Evolutionary conservation across 53 echinoderm and acorn worm species (phyloP).

Genomic region (Paracentrotus lividus): DNA sequence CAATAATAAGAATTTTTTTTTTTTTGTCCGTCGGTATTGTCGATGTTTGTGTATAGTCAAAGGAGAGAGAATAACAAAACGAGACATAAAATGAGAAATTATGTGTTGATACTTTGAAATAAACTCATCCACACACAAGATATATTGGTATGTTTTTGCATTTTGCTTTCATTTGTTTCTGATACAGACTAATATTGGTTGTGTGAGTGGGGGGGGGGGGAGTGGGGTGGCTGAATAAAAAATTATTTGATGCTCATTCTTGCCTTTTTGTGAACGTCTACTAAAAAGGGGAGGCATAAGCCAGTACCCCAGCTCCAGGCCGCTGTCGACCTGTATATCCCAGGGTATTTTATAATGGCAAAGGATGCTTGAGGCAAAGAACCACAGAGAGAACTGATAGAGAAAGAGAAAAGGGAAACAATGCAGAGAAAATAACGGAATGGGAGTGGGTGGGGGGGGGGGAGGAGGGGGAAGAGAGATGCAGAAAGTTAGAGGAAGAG

Average conservation of each 20-base stretch:
- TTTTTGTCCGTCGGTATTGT: neutral
- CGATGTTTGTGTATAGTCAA: conserved; percentile 42
- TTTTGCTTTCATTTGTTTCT: neutral
- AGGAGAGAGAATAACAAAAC: conserved; percentile 29
- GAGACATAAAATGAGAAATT: conserved; percentile 57
- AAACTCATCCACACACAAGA: conserved; percentile 64
- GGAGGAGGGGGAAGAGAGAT: neutral
- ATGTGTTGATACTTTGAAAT: conserved; percentile 71
- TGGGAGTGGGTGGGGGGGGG: neutral
- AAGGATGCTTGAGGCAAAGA: too few species aligned
- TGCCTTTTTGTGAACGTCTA: too few species aligned
- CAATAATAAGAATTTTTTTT: too few species aligned
- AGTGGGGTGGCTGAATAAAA: too few species aligned
- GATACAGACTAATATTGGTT: too few species aligned
- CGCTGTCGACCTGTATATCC: too few species aligned
- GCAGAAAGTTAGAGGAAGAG: neutral
- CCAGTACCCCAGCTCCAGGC: too few species aligned
- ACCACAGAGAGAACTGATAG: neutral
- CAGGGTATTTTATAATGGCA: too few species aligned
- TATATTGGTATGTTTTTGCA: neutral
- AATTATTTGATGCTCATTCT: too few species aligned
- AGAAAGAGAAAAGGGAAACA: neutral
- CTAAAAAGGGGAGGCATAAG: too few species aligned
- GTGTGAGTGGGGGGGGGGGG: too few species aligned
- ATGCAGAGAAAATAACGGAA: neutral